Evolutionary conservation across 2,113 vertebrate genomes (phyloP), one percentile per base, ranked within the genome.

Genomic region (Perca fluviatilis): DNA sequence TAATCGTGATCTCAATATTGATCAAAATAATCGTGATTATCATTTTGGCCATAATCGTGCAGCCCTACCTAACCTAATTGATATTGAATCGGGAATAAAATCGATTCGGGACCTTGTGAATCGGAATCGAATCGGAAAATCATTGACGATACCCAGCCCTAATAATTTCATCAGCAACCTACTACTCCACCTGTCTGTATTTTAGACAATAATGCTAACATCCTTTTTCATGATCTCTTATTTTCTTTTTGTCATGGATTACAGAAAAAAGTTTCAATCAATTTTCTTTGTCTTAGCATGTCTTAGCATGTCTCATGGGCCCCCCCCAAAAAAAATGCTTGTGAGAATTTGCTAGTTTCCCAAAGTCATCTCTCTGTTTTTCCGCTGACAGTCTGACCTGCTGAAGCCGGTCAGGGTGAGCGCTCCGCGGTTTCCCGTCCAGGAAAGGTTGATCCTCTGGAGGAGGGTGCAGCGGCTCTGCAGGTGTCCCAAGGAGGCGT

Each of bases 381-480:
- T 25, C 43, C 0, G 27, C 80, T 88, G 91, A 85, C 74, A 72
- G 64, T 91, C 95, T 96, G 87, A 99, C 98, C 98, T 99, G 97
- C 97, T 97, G 95, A 99, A 98, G 85, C 97, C 98, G 56, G 93
- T 91, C 86, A 96, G 91, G 84, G 97, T 97, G 91, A 99, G 96
- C 75, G 96, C 96, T 85, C 97, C 97, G 12, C 97, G 96, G 94
- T 97, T 99, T 87, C 98, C 98, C 27, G 97, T 98, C 98, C 98
- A 99, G 92, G 98, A 99, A 87, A 99, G 96, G 96, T 98, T 98
- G 93, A 99, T 96, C 96, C 97, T 97, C 91, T 99, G 98, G 91
- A 99, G 95, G 21, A 98, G 97, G 70, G 96, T 95, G 90, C 98
- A 99, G 86, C 98, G 97, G 84, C 96, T 91, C 95, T 98, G 96